Conservation (phyloP, 2,888 invertebrate species). For the Helicoverpa assulta region DNA sequence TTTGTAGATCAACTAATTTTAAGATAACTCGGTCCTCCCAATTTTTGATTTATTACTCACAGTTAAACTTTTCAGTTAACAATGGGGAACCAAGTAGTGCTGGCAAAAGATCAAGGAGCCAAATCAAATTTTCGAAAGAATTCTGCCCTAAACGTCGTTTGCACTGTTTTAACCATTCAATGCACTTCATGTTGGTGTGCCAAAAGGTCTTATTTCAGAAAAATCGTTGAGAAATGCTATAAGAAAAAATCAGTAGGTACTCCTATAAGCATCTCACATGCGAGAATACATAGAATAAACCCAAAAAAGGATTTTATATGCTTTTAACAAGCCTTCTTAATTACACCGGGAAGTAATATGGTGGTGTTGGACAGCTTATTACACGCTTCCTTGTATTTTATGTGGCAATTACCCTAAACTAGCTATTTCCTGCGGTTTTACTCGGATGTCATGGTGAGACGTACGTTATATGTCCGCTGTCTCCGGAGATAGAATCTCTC, state of each 20-base stretch:
- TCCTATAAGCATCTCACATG: too few relatives aligned
- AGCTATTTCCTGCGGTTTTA: too few relatives aligned
- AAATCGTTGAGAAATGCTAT: too few relatives aligned
- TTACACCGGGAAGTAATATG: slow-evolving; percentile 37
- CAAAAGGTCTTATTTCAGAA: slow-evolving; percentile 6
- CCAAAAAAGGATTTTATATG: too few relatives aligned
- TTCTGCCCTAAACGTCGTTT: slow-evolving; percentile 40
- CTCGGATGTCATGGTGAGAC: too few relatives aligned
- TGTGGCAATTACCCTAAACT: too few relatives aligned
- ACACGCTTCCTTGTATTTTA: slow-evolving; percentile 24
- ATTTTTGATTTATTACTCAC: slow-evolving; percentile 26
- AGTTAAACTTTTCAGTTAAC: slow-evolving; percentile 46
- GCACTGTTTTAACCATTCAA: slow-evolving; percentile 19
- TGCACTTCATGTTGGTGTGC: slow-evolving; percentile 28
- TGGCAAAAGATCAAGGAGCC: slow-evolving; percentile 64
- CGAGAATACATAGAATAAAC: too few relatives aligned
- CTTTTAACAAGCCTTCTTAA: slow-evolving; percentile 29
- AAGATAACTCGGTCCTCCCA: too few relatives aligned
- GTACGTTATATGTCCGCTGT: too few relatives aligned
- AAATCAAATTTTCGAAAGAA: slow-evolving; percentile 62
- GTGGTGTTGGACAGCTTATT: slow-evolving; percentile 32
- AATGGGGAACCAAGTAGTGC: slow-evolving; percentile 63
- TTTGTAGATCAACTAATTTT: too few relatives aligned
- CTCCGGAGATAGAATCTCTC: too few relatives aligned
- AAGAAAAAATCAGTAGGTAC: too few relatives aligned